Evolutionary conservation across 2,888 invertebrate species (phyloP).

Genomic region (Sminthurinus aureus): DNA sequence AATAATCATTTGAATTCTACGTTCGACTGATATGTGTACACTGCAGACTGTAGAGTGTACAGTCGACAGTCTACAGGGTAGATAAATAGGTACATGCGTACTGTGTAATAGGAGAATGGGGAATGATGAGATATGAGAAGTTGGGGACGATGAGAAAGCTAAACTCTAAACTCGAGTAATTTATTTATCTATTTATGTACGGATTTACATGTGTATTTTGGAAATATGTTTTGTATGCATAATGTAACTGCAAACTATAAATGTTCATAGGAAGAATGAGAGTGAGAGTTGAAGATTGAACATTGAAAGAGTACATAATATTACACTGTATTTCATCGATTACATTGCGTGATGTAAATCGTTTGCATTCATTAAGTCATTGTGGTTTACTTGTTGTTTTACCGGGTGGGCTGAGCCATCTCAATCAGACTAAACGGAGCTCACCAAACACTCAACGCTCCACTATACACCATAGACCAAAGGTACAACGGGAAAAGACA

Average conservation of each 20-base stretch:
- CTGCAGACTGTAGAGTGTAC: no score
- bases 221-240: no score
- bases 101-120: no score
- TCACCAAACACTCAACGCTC: background rate
- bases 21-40: no score
- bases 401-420: conserved; percentile 59
- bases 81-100: no score
- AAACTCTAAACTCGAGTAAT: no score
- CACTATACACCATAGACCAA: background rate
- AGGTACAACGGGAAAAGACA: background rate
- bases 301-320: conserved; percentile 10
- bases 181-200: no score
- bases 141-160: background rate
- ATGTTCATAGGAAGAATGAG: background rate
- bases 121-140: background rate
- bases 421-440: conserved; percentile 31
- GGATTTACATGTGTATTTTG: no score
- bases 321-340: conserved; percentile 17
- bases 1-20: no score
- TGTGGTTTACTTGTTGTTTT: conserved; percentile 58
- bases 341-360: conserved; percentile 58
- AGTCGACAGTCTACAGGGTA: no score
- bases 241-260: no score
- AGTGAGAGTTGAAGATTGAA: background rate
- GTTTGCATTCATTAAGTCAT: conserved; percentile 59